phyloP scores from a whole-genome alignment of 2,797 vertebrate species.

The Triplophysa yarkandensis region DNA sequence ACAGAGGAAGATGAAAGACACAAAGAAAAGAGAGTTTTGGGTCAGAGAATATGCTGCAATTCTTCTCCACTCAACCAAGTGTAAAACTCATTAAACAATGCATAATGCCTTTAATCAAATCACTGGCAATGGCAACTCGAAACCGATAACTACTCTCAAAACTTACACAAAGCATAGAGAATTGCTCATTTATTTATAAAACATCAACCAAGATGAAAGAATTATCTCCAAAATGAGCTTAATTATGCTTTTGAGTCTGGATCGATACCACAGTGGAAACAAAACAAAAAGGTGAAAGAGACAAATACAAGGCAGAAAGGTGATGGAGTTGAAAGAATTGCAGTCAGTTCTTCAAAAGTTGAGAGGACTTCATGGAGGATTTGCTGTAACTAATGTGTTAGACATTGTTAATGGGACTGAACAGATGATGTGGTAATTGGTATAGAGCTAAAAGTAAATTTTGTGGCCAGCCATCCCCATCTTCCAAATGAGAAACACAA shows the following conservation, averaged over 20 bases:
- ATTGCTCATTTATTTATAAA: conserved; percentile 80
- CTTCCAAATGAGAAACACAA: conserved; percentile 33
- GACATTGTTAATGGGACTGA: conserved; percentile 43
- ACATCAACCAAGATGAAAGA: conserved; percentile 68
- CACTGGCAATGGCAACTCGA: conserved; percentile 83
- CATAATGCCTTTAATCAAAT: conserved; percentile 98
- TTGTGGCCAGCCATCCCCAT: conserved; percentile 42
- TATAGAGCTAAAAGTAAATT: conserved; percentile 30
- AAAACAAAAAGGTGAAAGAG: conserved; percentile 62
- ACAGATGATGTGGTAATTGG: conserved; percentile 46
- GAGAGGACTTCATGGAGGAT: conserved; percentile 30
- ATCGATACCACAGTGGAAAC: conserved; percentile 71
- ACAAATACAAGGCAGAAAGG: conserved; percentile 18
- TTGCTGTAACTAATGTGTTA: conserved; percentile 45
- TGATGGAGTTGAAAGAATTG: conserved; percentile 4
- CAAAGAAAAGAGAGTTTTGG: conserved; percentile 72
- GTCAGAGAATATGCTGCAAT: conserved; percentile 86
- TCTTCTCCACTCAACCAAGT: conserved; percentile 96
- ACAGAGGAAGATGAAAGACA: conserved; percentile 75
- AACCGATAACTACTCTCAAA: conserved; percentile 76
- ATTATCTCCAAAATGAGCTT: conserved; percentile 74
- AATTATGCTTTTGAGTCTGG: conserved; percentile 69
- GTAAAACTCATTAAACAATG: conserved; percentile 99
- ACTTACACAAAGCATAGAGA: conserved; percentile 78
- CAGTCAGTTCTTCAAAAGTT: conserved; percentile 1